Conservation (phyloP, 2,797 vertebrate genomes). For the Gymnopithys bicolor region DNA sequence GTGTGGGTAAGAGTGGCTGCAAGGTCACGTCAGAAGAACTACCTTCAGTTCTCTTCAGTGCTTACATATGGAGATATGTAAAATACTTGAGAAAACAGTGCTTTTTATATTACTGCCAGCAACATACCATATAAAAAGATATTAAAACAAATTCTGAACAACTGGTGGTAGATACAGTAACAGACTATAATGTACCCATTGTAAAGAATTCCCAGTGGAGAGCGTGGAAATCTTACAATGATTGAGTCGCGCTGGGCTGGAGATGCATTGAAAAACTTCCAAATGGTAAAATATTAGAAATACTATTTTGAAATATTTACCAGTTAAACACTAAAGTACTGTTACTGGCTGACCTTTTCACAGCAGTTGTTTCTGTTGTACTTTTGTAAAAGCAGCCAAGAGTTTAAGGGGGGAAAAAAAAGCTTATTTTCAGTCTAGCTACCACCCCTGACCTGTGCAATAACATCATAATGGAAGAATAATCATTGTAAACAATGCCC, state of each 20-base stretch:
- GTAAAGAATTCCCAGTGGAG: constrained; percentile 77
- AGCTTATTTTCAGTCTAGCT: constrained; percentile 78
- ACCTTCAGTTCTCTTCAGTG: constrained; percentile 43
- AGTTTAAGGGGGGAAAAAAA: constrained; percentile 9
- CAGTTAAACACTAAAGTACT: constrained; percentile 78
- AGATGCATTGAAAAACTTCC: constrained; percentile 78
- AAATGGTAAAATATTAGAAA: constrained; percentile 83
- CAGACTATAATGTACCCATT: constrained; percentile 77
- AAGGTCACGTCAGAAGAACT: constrained; percentile 57
- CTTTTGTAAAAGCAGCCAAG: constrained; percentile 74
- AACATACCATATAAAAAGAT: constrained; percentile 75
- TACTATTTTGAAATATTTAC: constrained; percentile 79
- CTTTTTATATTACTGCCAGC: constrained; percentile 75
- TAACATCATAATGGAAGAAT: constrained; percentile 85
- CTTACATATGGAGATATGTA: constrained; percentile 67
- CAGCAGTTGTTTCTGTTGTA: constrained; percentile 70
- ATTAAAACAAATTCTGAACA: constrained; percentile 76
- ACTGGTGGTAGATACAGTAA: constrained; percentile 68
- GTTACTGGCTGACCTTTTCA: constrained; percentile 76
- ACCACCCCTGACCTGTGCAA: constrained; percentile 76
- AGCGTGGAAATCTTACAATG: constrained; percentile 74
- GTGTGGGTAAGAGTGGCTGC: constrained; percentile 27
- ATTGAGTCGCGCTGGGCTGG: constrained; percentile 71
- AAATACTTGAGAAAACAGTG: constrained; percentile 70
- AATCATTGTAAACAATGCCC: constrained; percentile 83